Percentiles rank a stretch among this genome's conserved stretches.
Evolutionary conservation across 1,140 invertebrate genomes (phyloP).

Genomic region (Brachionus asplanchnoidis): DNA sequence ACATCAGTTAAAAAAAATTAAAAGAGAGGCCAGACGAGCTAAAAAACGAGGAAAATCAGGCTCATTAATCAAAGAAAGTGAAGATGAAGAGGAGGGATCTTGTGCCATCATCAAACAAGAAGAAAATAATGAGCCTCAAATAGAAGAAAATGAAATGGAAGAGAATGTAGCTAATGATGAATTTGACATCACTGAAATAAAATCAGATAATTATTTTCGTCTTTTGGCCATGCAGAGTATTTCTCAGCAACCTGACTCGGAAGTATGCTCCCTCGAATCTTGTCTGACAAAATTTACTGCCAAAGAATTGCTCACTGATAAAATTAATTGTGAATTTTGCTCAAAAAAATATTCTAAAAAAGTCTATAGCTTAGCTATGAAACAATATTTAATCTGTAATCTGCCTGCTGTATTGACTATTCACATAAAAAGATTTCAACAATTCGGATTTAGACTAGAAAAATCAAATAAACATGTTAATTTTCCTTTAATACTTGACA

Average conservation of each 20-base stretch:
- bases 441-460: conserved; percentile 60
- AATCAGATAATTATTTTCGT: neutral
- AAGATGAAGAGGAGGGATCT: conserved; percentile 47
- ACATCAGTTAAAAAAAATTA: conserved; percentile 41
- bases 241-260: neutral
- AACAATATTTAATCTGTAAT: conserved; percentile 80
- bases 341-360: conserved; percentile 60
- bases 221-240: neutral
- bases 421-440: conserved; percentile 77
- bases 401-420: conserved; percentile 87
- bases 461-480: conserved; percentile 81
- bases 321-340: conserved; percentile 83
- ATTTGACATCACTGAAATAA: neutral
- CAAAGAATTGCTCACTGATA: conserved; percentile 81
- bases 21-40: neutral
- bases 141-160: conserved; percentile 41
- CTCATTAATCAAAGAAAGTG: conserved; percentile 5
- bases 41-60: conserved; percentile 20
- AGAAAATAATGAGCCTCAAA: neutral
- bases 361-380: conserved; percentile 80
- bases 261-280: conserved; percentile 63
- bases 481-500: conserved; percentile 77
- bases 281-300: conserved; percentile 86
- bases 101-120: conserved; percentile 44
- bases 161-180: conserved; percentile 43